A percentile compares a stretch with the other conserved stretches of the same genome.
Conservation (phyloP, 2,797 vertebrate genomes). For the Salarias fasciatus region DNA sequence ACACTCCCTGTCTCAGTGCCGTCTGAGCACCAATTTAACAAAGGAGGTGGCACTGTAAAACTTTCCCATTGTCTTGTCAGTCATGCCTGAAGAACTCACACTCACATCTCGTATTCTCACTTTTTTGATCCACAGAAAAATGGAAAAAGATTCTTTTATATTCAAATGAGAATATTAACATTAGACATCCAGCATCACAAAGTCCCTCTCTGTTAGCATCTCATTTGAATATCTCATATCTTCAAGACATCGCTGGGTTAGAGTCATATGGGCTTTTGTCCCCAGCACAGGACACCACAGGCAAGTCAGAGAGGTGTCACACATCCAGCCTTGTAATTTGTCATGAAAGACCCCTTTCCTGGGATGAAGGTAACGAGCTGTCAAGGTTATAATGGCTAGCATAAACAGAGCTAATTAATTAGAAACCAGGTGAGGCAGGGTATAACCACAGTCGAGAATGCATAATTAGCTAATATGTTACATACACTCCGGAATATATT, state of each 20-base stretch:
- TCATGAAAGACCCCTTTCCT: conserved; percentile 78
- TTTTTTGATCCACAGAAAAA: conserved; percentile 80
- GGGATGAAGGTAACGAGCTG: conserved; percentile 80
- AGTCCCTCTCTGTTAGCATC: conserved; percentile 82
- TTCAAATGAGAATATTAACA: conserved; percentile 89
- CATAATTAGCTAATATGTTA: conserved; percentile 67
- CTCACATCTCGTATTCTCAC: conserved; percentile 67
- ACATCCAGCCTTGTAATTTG: conserved; percentile 77
- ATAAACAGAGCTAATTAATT: conserved; percentile 83
- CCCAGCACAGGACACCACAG: conserved; percentile 79
- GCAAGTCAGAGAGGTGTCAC: conserved; percentile 79
- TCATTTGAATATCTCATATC: conserved; percentile 89
- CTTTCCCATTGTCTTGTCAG: conserved; percentile 84
- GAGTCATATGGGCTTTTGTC: conserved; percentile 84
- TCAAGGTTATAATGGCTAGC: conserved; percentile 77
- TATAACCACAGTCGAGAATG: conserved; percentile 64
- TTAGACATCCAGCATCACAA: conserved; percentile 81
- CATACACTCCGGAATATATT: conserved; percentile 47
- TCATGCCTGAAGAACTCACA: conserved; percentile 75
- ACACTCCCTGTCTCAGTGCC: conserved; percentile 35
- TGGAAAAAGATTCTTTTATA: conserved; percentile 83
- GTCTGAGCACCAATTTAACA: conserved; percentile 46
- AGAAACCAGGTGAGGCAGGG: conserved; percentile 68
- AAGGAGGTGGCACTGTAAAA: conserved; percentile 65
- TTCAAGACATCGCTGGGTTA: conserved; percentile 81